These are phyloP conservation scores for Acanthosoma haemorrhoidale DNA, from an alignment of 2,888 invertebrate genomes.

Conservation along the genomic window DNA sequence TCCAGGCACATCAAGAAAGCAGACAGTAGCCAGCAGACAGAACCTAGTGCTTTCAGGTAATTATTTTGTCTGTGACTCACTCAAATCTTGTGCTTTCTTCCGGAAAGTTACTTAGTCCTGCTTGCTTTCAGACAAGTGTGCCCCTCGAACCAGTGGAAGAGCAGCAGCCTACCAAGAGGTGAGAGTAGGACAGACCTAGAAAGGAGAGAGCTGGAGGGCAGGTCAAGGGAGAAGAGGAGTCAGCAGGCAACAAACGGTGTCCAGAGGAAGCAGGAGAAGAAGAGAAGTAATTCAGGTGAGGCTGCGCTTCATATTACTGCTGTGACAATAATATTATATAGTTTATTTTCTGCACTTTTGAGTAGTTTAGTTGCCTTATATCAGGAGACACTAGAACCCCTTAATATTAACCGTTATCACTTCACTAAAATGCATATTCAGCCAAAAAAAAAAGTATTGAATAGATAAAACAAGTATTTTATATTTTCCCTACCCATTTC, in stretches of 20 bases:
- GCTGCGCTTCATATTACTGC: neutral
- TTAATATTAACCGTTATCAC: neutral
- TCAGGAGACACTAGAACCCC: neutral
- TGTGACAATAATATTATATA: neutral
- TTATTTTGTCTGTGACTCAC: neutral
- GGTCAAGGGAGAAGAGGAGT: slow-evolving; percentile 34
- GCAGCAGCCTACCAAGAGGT: slow-evolving; percentile 33
- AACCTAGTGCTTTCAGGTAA: slow-evolving; percentile 49
- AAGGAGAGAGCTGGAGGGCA: slow-evolving; percentile 36
- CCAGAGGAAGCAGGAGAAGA: slow-evolving; percentile 40
- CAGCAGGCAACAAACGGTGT: slow-evolving; percentile 36
- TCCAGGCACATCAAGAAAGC: slow-evolving; percentile 47
- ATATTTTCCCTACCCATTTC: too few species aligned
- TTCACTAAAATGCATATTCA: neutral
- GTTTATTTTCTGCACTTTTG: too few species aligned
- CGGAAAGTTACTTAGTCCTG: too few species aligned
- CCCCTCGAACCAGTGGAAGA: slow-evolving; percentile 35
- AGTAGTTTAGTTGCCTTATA: too few species aligned
- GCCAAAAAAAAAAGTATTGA: too few species aligned
- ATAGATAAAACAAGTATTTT: too few species aligned
- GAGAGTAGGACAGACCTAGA: slow-evolving; percentile 46
- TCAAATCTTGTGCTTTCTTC: neutral
- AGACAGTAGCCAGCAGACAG: slow-evolving; percentile 53
- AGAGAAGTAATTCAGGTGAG: slow-evolving; percentile 30
- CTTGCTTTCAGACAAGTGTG: slow-evolving; percentile 37